Conservation (phyloP, 2,888 invertebrate genomes). For the Pteria penguin region DNA sequence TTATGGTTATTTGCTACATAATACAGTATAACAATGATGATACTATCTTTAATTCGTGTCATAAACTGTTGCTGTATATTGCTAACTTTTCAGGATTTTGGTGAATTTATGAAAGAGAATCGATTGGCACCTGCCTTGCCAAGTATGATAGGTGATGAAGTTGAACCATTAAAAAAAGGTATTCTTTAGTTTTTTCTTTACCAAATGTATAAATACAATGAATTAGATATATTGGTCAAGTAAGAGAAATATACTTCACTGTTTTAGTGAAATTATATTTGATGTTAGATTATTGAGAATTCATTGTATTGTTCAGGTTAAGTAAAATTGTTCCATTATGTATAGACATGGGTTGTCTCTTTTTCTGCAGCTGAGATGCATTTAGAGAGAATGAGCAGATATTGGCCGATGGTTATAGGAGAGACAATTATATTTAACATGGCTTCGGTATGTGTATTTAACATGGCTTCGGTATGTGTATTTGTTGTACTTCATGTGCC, state of each 20-base stretch:
- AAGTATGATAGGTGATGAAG: constrained; percentile 45
- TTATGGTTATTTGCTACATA: too few relatives aligned
- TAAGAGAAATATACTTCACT: too few relatives aligned
- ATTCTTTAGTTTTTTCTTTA: too few relatives aligned
- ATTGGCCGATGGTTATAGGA: constrained; percentile 89
- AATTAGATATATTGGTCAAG: too few relatives aligned
- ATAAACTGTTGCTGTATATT: not conserved
- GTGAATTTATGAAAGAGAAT: constrained; percentile 91
- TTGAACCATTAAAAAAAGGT: constrained; percentile 70
- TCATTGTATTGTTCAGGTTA: too few relatives aligned
- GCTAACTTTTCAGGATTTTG: constrained; percentile 86
- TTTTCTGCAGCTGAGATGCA: constrained; percentile 78
- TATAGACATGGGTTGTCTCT: not conserved
- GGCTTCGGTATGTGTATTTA: constrained; percentile 70
- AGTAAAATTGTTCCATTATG: too few relatives aligned
- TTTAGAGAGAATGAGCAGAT: constrained; percentile 89
- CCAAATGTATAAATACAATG: too few relatives aligned
- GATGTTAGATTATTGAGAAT: too few relatives aligned
- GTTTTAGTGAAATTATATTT: too few relatives aligned
- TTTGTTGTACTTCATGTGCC: too few relatives aligned
- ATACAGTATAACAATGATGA: too few relatives aligned
- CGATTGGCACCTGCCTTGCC: constrained; percentile 86
- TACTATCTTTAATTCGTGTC: too few relatives aligned
- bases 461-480: constrained; percentile 74
- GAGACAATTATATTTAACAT: constrained; percentile 89